Conservation (phyloP, 2,888 invertebrate species). For the Noctuana brunneofusca region DNA sequence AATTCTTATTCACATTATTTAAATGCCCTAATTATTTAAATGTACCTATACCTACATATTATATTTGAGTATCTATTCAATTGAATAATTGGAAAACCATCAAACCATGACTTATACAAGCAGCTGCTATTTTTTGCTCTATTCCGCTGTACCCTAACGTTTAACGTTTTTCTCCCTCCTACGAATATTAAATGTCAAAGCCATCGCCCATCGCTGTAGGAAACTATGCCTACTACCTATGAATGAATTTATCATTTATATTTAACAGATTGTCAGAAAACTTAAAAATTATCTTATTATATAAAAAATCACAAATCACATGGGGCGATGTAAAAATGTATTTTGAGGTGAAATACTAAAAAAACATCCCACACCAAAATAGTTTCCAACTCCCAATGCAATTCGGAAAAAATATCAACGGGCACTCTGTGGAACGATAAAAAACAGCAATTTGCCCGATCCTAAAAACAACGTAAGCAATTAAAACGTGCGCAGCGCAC, state of each 20-base stretch:
- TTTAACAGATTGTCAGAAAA: too few species aligned
- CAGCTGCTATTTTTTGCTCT: not conserved
- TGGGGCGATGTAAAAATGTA: too few species aligned
- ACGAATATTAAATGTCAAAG: constrained; percentile 4
- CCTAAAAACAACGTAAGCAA: constrained; percentile 25
- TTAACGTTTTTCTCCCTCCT: not conserved
- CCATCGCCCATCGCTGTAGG: not conserved
- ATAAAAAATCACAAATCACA: too few species aligned
- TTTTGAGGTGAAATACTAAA: not conserved
- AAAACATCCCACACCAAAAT: not conserved
- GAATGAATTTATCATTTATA: not conserved
- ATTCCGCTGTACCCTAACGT: not conserved
- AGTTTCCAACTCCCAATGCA: not conserved
- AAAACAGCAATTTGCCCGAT: not conserved
- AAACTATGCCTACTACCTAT: not conserved
- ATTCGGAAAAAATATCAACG: not conserved
- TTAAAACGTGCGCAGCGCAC: constrained; percentile 11
- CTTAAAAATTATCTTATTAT: too few species aligned
- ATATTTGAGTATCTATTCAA: not conserved
- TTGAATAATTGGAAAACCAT: not conserved
- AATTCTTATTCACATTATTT: not conserved
- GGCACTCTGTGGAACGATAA: constrained; percentile 8
- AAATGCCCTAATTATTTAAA: not conserved
- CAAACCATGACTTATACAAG: constrained; percentile 1
- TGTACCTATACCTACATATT: not conserved